Evolutionary conservation across 2,797 vertebrate genomes (phyloP).

Genomic region (Tenualosa ilisha): DNA sequence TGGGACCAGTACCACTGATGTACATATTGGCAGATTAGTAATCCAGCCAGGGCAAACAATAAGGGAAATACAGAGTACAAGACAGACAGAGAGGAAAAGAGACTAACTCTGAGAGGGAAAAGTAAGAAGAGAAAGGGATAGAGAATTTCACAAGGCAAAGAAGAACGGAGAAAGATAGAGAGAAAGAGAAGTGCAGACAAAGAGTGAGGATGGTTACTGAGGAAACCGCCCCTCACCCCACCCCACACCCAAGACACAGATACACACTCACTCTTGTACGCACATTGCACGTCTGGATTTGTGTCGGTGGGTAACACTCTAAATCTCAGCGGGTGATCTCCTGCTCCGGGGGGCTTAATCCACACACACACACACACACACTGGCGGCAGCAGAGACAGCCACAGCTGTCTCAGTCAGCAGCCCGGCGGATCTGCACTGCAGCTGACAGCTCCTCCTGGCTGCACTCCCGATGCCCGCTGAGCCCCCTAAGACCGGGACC

Average conservation of each 20-base stretch:
- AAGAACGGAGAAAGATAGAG: background rate
- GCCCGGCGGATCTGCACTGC: slow-evolving; percentile 19
- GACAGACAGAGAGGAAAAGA: slow-evolving; percentile 18
- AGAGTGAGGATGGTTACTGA: background rate
- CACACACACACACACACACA: slow-evolving; percentile 23
- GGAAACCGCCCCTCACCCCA: background rate
- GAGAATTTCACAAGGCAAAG: background rate
- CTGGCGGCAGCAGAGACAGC: background rate
- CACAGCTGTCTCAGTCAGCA: slow-evolving; percentile 3
- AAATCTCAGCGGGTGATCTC: slow-evolving; percentile 43
- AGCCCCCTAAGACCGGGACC: background rate
- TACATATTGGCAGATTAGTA: background rate
- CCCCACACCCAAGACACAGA: no score
- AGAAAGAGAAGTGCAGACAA: background rate
- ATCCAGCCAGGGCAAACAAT: background rate
- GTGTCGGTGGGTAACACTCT: slow-evolving; percentile 44
- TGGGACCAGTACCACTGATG: background rate
- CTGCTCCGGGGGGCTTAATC: slow-evolving; percentile 42
- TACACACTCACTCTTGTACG: background rate
- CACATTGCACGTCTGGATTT: slow-evolving; percentile 19
- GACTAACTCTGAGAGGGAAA: background rate
- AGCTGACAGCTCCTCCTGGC: slow-evolving; percentile 5
- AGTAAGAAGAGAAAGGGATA: background rate
- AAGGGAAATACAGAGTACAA: background rate
- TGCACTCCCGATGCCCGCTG: background rate